Base-by-base conservation (phyloP, 1,140 invertebrate genomes). In the Pseudomyrmex flavicornis region DNA sequence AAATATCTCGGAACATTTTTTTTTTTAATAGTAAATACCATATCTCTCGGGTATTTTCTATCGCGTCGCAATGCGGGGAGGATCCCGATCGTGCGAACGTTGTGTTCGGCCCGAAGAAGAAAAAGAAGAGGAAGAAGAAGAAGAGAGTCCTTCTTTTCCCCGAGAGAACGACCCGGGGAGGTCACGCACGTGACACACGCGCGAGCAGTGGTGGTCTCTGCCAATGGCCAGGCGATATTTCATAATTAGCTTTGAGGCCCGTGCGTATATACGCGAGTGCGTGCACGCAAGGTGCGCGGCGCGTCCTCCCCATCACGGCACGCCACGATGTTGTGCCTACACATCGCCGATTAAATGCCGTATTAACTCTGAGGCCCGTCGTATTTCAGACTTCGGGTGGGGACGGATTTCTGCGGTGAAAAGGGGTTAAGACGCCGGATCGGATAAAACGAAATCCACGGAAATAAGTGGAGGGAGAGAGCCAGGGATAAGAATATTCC, bases 301-400 rank as follows among this genome's bases (percentile, higher is more conserved):
- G 80, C 84, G 52, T 80, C 59, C 77, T 75, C 84, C 84, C 70
- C 63, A 87, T 90, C 88, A 87, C 80, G 87, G 83, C 74, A 88
- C 85, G 88, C 86, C 89, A 89, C 87, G 85, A 91, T 92, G 90
- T 91, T 92, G 90, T 92, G 91, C 90, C 91, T 89, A 92, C 91
- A 91, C 91, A 91, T 91, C 79, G 76, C 86, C 91, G 91, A 92
- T 93, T 93, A 93, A 91, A 92, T 91, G 85, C 91, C 90, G 90
- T 90, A 92, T 92, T 91, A 92, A 91, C 89, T 88, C 48, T 73
- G 83, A 70, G 86, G 70, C 85, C 76, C 85, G 85, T 91, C 92
- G 86, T 92, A 93, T 92, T 91, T 92, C 87, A 92, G 88, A 61
- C 22, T 35, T 52, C 75, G 69, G 68, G 77, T 46, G 46, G 26